Evolutionary conservation across 2,888 invertebrate species (phyloP).

Genomic region (Diarsia mendica): DNA sequence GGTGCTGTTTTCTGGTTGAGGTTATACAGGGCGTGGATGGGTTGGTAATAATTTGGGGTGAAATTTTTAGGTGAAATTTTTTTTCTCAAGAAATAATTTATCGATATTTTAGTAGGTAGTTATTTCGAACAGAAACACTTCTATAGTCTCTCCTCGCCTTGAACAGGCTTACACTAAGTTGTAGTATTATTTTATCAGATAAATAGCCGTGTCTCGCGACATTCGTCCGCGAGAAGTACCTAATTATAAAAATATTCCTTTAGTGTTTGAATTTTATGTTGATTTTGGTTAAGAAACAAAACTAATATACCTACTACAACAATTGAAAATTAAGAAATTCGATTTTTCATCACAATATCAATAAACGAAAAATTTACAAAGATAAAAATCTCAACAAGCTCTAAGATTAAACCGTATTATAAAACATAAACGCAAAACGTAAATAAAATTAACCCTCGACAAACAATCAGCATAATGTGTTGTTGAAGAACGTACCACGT

Average conservation of each 20-base stretch:
- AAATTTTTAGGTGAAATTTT: neutral
- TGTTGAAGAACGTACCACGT: conserved; percentile 44
- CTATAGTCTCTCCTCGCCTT: neutral
- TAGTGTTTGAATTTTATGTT: too few relatives aligned
- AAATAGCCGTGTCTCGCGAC: too few relatives aligned
- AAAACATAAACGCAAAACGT: neutral
- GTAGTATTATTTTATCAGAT: too few relatives aligned
- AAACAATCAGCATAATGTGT: conserved; percentile 52
- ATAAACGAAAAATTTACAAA: neutral
- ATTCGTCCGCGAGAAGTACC: too few relatives aligned
- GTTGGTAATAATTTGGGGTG: rapidly evolving
- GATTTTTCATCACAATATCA: neutral
- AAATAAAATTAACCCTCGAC: conserved; percentile 25
- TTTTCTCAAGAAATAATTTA: too few relatives aligned
- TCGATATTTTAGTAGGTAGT: too few relatives aligned
- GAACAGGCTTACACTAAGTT: neutral
- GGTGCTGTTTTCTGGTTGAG: conserved; percentile 20
- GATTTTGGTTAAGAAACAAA: too few relatives aligned
- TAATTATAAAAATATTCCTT: too few relatives aligned
- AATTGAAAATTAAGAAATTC: too few relatives aligned
- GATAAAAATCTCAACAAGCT: neutral
- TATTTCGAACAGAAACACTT: neutral
- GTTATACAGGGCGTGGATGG: conserved; percentile 18
- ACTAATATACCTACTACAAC: too few relatives aligned
- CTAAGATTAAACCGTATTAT: neutral